A percentile compares a stretch with the other conserved stretches of the same genome.
Evolutionary conservation across 2,888 invertebrate species (phyloP).

Genomic region (Apamea sordens): DNA sequence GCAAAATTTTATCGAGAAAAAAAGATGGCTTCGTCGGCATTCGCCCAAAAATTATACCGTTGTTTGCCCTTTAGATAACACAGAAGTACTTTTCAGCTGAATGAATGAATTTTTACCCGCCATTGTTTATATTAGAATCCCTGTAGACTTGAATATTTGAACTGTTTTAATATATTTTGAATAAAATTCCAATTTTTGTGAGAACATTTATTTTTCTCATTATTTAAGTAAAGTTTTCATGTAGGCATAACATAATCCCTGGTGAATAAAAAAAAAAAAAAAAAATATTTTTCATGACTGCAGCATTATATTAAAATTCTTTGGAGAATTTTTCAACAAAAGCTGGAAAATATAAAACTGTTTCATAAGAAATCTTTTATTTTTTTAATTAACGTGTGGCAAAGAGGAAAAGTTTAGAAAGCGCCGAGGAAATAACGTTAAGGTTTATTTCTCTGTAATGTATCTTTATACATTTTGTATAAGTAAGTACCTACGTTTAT

Average conservation of each 20-base stretch:
- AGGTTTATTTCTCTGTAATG: not conserved
- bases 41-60: constrained; percentile 16
- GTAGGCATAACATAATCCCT: constrained; percentile 1
- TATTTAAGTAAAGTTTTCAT: constrained; percentile 11
- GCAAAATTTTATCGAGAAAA: constrained; percentile 13
- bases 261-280: constrained; percentile 18
- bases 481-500: not conserved
- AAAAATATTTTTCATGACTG: not conserved
- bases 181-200: not conserved
- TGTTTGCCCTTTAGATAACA: constrained; percentile 45
- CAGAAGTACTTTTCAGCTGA: constrained; percentile 27
- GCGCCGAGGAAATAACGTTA: constrained; percentile 1
- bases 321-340: not conserved
- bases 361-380: constrained; percentile 17
- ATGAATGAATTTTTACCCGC: constrained; percentile 34
- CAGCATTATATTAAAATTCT: constrained; percentile 5
- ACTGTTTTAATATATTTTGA: constrained; percentile 26
- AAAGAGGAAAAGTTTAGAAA: constrained; percentile 11
- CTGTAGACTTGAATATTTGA: constrained; percentile 38
- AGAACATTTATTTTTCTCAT: constrained; percentile 5
- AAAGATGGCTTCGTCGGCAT: constrained; percentile 4
- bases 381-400: constrained; percentile 29
- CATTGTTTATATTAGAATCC: constrained; percentile 41
- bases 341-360: constrained; percentile 9
- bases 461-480: not conserved